Evolutionary conservation across 2,113 vertebrate species (phyloP).

Genomic region (Chamaea fasciata): DNA sequence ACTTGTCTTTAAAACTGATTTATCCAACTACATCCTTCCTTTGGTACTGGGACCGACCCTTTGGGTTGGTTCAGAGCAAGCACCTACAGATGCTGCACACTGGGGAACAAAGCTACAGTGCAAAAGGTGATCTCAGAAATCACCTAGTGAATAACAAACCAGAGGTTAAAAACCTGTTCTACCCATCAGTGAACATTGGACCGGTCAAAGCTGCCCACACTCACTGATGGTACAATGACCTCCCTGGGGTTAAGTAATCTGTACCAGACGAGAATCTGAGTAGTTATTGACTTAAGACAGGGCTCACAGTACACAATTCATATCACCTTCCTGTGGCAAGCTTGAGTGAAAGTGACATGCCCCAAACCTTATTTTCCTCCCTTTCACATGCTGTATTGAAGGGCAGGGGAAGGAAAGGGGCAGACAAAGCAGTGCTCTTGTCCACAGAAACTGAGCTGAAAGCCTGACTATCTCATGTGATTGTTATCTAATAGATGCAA

Average conservation of each 20-base stretch:
- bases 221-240: not conserved
- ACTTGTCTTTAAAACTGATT: not conserved
- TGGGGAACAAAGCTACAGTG: not conserved
- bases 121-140: not conserved
- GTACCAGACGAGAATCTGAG: not conserved
- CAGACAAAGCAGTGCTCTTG: not conserved
- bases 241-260: not conserved
- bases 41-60: not conserved
- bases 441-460: not conserved
- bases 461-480: not conserved
- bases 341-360: not conserved
- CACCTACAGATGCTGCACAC: not conserved
- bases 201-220: not conserved
- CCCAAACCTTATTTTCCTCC: not conserved
- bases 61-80: not conserved
- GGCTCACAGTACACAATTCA: not conserved
- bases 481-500: not conserved
- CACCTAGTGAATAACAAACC: not conserved
- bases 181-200: not conserved
- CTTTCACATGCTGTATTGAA: not conserved
- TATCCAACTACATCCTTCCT: not conserved
- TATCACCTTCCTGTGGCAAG: not conserved
- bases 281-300: not conserved
- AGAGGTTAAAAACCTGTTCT: not conserved
- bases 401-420: not conserved